A percentile compares a stretch with the other conserved stretches of the same genome.
Evolutionary conservation across 1,140 invertebrate genomes (phyloP).

Genomic region (Helicoverpa zea): DNA sequence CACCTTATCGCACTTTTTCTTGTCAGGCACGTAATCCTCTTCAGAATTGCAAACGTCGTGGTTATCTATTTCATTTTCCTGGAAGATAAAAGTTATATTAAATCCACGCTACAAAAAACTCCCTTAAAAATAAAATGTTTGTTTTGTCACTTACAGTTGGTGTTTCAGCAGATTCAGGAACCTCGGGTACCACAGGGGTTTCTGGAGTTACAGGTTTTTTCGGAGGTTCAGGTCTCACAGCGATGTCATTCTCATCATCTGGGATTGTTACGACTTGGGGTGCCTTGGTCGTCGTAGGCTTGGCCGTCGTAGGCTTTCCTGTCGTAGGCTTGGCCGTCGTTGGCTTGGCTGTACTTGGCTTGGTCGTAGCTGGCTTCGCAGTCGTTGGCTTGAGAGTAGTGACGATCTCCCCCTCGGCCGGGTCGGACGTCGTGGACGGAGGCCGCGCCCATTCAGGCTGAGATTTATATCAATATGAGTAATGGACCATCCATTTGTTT

Average conservation of each 20-base stretch:
- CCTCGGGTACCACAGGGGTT: background rate
- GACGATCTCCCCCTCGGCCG: conserved; percentile 73
- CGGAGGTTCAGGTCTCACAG: conserved; percentile 46
- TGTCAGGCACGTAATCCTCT: conserved; percentile 90
- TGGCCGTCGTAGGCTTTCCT: conserved; percentile 48
- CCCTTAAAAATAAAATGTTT: background rate
- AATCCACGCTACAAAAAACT: background rate
- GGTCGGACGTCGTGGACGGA: conserved; percentile 87
- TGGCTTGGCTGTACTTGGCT: conserved; percentile 57
- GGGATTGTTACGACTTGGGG: conserved; percentile 52
- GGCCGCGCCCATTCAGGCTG: conserved; percentile 91
- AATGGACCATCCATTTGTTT: conserved; percentile 53
- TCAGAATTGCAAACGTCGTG: conserved; percentile 87
- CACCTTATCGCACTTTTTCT: conserved; percentile 85
- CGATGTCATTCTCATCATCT: conserved; percentile 50
- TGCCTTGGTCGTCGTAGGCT: conserved; percentile 53
- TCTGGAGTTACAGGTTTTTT: conserved; percentile 29
- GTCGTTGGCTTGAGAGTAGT: conserved; percentile 74
- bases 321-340: conserved; percentile 47
- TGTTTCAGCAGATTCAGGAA: conserved; percentile 63
- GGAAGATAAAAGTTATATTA: conserved; percentile 47
- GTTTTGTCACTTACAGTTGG: conserved; percentile 64
- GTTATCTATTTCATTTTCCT: conserved; percentile 80
- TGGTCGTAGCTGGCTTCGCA: conserved; percentile 48
- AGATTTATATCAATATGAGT: conserved; percentile 63